Evolutionary conservation across 2,888 invertebrate genomes (phyloP), one percentile per base, ranked within the genome.

Genomic region (Scaeva pyrastri): DNA sequence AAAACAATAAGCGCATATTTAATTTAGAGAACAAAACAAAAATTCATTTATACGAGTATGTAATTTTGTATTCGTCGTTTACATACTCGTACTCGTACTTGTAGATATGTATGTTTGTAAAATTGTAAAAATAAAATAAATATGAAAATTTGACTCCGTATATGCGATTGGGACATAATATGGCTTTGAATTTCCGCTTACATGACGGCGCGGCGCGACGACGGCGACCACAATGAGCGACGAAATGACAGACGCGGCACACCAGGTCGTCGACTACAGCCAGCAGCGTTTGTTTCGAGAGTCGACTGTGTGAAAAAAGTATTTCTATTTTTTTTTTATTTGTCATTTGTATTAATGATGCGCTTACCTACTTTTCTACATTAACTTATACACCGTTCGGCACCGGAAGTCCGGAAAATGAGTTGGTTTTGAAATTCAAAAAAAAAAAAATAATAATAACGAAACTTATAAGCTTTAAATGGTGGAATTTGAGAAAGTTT

Each of bases 1-100:
- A 76, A 85, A 76, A 85, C 85, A 80, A 80, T 85, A 64, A 72
- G 71, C 80, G 71, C 83, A 84, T 79, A 84, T 71, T 79, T 71
- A 80, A 71, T 75, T 31, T 31, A 55, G 64, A 75, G 21, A 50
- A 68, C 19, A 52, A 52, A 60, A 60, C 19, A 21, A 19, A 39
- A 21, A 58, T 1, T 26, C 2, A 50, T 2, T 10, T 31, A 31
- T 31, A 31, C 31, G 6, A 31, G 5, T 31, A 7, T 8, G 26
- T 7, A 31, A 31, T 7, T 8, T 31, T 8, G 6, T 31, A 31
- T 8, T 31, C 5, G 6, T 31, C 31, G 31, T 2, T 6, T 31
- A 31, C 31, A 26, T 26, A 26, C 26, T 26, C 31, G 3, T 31
- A 31, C n/a, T n/a, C n/a, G n/a, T n/a, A n/a, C n/a, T 2, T 31